These are phyloP conservation scores for Muscina levida DNA, from an alignment of 2,888 invertebrate species.

Conservation along the genomic window DNA sequence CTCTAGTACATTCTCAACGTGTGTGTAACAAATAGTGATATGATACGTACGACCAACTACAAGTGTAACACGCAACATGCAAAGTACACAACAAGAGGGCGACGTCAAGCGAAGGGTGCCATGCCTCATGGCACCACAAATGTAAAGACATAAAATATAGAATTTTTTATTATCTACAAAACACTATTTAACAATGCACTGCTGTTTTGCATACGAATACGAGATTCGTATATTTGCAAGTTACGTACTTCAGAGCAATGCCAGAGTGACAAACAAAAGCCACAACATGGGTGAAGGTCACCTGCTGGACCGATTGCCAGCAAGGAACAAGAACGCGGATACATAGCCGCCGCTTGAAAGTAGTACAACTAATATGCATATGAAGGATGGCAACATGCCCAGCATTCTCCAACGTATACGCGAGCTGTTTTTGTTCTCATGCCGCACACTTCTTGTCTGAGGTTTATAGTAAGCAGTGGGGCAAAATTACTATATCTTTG, in stretches of 20 bases:
- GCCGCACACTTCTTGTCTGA: background rate
- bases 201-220: slow-evolving; percentile 50
- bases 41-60: slow-evolving; percentile 22
- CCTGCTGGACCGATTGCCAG: slow-evolving; percentile 50
- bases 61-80: slow-evolving; percentile 63
- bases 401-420: background rate
- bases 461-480: background rate
- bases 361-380: slow-evolving; percentile 15
- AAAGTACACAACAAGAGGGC: too few species aligned
- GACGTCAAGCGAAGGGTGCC: too few species aligned
- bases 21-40: slow-evolving; percentile 49
- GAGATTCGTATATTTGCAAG: slow-evolving; percentile 3
- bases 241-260: too few species aligned
- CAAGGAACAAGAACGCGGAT: background rate
- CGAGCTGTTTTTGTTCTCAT: background rate
- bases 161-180: slow-evolving; percentile 60
- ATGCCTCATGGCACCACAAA: slow-evolving; percentile 10
- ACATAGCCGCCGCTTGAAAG: background rate
- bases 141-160: slow-evolving; percentile 52
- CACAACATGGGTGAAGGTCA: slow-evolving; percentile 60
- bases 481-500: too few species aligned
- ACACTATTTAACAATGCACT: slow-evolving; percentile 50
- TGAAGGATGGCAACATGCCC: background rate
- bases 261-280: slow-evolving; percentile 55
- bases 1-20: slow-evolving; percentile 40